phyloP scores from a whole-genome alignment of 2,888 invertebrate genomes.

The Chymomyza caudatula region DNA sequence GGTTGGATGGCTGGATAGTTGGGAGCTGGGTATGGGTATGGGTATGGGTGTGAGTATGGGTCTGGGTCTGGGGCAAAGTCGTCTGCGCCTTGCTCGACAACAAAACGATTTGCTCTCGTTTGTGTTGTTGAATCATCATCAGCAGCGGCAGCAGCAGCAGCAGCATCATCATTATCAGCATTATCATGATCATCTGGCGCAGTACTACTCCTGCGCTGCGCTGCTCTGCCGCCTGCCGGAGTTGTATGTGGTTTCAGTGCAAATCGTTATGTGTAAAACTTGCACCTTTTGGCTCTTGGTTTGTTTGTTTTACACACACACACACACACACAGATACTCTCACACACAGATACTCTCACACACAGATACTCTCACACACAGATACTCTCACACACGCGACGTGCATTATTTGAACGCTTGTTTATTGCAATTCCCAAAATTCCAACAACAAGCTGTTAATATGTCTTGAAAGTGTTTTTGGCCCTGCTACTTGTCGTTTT shows the following conservation, averaged over 20 bases:
- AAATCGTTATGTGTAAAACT: constrained; percentile 72
- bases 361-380: constrained; percentile 25
- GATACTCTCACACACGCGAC: constrained; percentile 9
- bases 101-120: constrained; percentile 72
- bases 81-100: constrained; percentile 49
- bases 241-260: constrained; percentile 34
- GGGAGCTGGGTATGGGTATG: not conserved
- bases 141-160: too few relatives aligned
- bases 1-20: not conserved
- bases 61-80: constrained; percentile 8
- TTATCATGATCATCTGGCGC: not conserved
- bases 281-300: constrained; percentile 69
- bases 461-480: constrained; percentile 58
- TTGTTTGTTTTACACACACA: constrained; percentile 52
- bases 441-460: constrained; percentile 51
- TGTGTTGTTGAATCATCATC: constrained; percentile 47
- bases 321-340: constrained; percentile 24
- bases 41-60: not conserved
- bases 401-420: constrained; percentile 11
- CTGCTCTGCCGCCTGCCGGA: too few relatives aligned
- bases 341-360: constrained; percentile 19
- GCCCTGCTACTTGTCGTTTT: constrained; percentile 45
- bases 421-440: constrained; percentile 37
- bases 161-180: not conserved
- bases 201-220: not conserved